phyloP scores from a whole-genome alignment of 2,113 vertebrate species.

The Pterocles orientalis region DNA sequence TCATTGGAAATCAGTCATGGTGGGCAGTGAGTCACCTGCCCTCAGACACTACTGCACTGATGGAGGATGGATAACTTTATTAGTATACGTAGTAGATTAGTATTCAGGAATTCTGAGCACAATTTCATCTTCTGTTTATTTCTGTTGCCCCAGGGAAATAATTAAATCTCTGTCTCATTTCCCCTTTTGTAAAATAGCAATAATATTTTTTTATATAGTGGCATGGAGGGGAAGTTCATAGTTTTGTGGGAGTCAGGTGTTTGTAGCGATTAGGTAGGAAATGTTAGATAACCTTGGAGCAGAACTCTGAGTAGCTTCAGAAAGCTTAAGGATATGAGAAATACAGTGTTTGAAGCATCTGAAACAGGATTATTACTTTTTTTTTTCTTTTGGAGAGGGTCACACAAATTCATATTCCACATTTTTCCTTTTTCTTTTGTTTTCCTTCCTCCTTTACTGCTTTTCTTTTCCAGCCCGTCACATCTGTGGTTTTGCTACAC shows the following conservation, averaged over 20 bases:
- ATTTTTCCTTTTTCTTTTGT: background rate
- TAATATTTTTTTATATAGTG: background rate
- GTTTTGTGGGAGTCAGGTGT: background rate
- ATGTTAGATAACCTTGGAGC: background rate
- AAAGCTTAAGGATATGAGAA: background rate
- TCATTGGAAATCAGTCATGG: background rate
- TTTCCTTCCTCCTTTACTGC: background rate
- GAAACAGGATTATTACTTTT: background rate
- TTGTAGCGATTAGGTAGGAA: background rate
- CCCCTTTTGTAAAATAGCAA: background rate
- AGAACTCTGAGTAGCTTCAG: background rate
- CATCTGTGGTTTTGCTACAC: background rate
- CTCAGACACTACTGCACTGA: background rate
- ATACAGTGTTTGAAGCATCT: background rate
- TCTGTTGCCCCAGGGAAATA: background rate
- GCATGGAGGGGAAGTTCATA: background rate
- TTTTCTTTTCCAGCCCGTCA: background rate
- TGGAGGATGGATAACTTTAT: background rate
- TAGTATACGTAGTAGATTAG: background rate
- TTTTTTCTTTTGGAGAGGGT: background rate
- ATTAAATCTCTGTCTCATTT: background rate
- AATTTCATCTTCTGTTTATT: background rate
- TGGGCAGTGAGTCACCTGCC: background rate
- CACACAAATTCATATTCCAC: background rate
- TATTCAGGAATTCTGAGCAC: background rate